A percentile compares a stretch with the other conserved stretches of the same genome.
Conservation (phyloP, 2,888 invertebrate species). For the Ptychoptera contaminata region DNA sequence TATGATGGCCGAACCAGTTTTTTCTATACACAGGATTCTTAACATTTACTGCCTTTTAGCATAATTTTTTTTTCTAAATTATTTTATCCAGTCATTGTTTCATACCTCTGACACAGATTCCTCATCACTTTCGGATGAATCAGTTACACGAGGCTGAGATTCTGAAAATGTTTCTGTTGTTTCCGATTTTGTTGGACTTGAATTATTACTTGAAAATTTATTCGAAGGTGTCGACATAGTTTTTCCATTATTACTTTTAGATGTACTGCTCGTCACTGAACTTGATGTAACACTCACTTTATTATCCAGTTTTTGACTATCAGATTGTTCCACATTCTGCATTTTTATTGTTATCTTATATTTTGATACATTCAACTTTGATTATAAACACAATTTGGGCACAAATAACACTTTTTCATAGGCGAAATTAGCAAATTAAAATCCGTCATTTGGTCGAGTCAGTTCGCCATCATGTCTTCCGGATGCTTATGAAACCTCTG, state of each 20-base stretch:
- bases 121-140: slow-evolving; percentile 91
- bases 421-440: slow-evolving; percentile 5
- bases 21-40: background rate
- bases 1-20: background rate
- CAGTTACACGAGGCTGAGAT: slow-evolving; percentile 74
- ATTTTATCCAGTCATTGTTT: slow-evolving; percentile 7
- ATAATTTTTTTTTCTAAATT: no score
- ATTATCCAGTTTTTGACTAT: slow-evolving; percentile 59
- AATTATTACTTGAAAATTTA: slow-evolving; percentile 66
- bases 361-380: slow-evolving; percentile 6
- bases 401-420: slow-evolving; percentile 7
- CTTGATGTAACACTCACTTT: slow-evolving; percentile 10
- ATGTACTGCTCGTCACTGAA: slow-evolving; percentile 12
- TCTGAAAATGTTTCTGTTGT: slow-evolving; percentile 78
- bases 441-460: slow-evolving; percentile 19
- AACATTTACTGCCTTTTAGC: no score
- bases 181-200: slow-evolving; percentile 69
- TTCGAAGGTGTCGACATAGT: slow-evolving; percentile 14
- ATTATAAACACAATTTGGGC: slow-evolving; percentile 4
- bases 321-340: slow-evolving; percentile 83
- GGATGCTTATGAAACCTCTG: slow-evolving; percentile 35
- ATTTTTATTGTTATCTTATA: slow-evolving; percentile 38
- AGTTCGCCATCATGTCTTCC: slow-evolving; percentile 52
- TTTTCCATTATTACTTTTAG: slow-evolving; percentile 17
- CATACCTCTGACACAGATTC: slow-evolving; percentile 92